These are phyloP conservation scores for zebrafish (Danio rerio) DNA, from an alignment of 2,113 vertebrate genomes.

Conservation along the genomic window DNA sequence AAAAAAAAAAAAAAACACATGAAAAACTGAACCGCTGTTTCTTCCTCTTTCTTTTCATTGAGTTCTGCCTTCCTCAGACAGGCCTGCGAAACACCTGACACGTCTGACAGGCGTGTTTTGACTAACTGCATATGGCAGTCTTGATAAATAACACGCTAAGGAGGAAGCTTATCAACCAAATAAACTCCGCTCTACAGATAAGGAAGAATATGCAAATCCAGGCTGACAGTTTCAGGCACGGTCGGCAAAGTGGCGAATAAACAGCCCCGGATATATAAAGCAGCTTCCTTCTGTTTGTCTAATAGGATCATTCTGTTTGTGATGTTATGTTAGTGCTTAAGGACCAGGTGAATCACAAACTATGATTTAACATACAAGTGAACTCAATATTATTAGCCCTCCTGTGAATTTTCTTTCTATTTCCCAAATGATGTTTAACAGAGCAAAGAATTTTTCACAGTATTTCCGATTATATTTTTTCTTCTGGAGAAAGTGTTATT, in stretches of 20 bases:
- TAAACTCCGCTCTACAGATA: slow-evolving; percentile 38
- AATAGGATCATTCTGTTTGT: background rate
- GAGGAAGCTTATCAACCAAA: slow-evolving; percentile 45
- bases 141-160: slow-evolving; percentile 34
- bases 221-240: slow-evolving; percentile 25
- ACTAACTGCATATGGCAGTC: slow-evolving; percentile 29
- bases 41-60: background rate
- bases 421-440: too few species aligned
- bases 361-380: too few species aligned
- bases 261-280: background rate
- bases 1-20: background rate
- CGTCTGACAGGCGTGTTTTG: slow-evolving; percentile 39
- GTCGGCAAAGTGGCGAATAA: slow-evolving; percentile 13
- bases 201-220: slow-evolving; percentile 39
- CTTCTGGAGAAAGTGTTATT: too few species aligned
- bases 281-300: slow-evolving; percentile 1
- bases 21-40: background rate
- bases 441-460: too few species aligned
- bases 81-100: slow-evolving; percentile 31
- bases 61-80: slow-evolving; percentile 7
- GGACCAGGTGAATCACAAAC: background rate
- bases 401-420: too few species aligned
- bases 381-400: too few species aligned
- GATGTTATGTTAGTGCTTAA: background rate
- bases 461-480: too few species aligned